A percentile compares a stretch with the other conserved stretches of the same genome.
phyloP scores from a whole-genome alignment of 2,797 vertebrate genomes.

The Ctenopoma multispine region DNA sequence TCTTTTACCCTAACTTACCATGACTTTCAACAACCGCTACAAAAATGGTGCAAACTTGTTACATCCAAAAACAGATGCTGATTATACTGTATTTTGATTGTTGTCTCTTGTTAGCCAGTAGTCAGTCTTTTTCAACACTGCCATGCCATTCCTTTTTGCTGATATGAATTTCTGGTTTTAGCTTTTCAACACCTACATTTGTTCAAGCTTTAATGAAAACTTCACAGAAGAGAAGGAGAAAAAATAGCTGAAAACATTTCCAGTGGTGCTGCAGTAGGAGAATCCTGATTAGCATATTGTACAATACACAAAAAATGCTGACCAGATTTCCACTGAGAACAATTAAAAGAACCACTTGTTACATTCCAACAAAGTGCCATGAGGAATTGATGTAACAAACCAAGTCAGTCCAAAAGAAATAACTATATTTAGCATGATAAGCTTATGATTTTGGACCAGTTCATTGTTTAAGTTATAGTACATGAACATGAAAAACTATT shows the following conservation, averaged over 20 bases:
- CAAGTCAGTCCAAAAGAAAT: constrained; percentile 4
- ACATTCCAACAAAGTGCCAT: constrained; percentile 5
- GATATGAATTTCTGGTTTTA: not conserved
- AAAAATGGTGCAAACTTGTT: not conserved
- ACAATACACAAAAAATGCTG: constrained; percentile 24
- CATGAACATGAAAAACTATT: not conserved
- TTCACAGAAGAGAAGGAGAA: rapidly evolving
- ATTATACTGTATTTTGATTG: constrained; percentile 1
- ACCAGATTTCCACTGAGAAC: constrained; percentile 35
- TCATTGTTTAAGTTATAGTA: constrained; percentile 13
- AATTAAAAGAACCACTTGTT: constrained; percentile 41
- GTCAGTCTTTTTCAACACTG: not conserved
- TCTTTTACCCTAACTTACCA: not conserved
- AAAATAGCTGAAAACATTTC: not conserved
- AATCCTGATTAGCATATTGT: constrained; percentile 27
- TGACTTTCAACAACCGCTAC: not conserved
- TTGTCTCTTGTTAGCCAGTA: not conserved
- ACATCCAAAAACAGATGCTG: not conserved
- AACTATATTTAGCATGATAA: constrained; percentile 12
- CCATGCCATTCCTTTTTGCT: not conserved
- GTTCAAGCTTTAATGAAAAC: constrained; percentile 19
- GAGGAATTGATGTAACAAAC: not conserved
- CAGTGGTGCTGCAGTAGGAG: constrained; percentile 3
- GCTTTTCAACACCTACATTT: not conserved
- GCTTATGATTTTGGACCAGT: constrained; percentile 4